Percentiles rank a stretch among this genome's conserved stretches.
These are phyloP conservation scores for Ecliptopera silaceata DNA, from an alignment of 2,888 invertebrate species.

Conservation along the genomic window DNA sequence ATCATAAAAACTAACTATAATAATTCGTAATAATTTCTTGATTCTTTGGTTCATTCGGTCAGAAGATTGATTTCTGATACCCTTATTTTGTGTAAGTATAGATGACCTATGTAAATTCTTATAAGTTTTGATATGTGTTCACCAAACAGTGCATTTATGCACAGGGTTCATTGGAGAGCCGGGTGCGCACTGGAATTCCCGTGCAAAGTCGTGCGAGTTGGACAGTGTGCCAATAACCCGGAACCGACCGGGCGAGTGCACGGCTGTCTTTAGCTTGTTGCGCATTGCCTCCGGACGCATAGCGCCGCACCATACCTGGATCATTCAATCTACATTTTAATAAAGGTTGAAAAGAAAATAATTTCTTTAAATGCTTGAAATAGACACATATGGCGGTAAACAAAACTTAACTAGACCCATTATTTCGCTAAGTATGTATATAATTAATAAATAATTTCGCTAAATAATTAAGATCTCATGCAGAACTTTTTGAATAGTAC, in stretches of 20 bases:
- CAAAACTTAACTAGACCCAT: too few species aligned
- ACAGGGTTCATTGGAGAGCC: constrained; percentile 92
- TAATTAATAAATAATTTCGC: too few species aligned
- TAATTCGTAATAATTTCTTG: not conserved
- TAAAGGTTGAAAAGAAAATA: too few species aligned
- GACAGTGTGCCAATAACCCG: constrained; percentile 91
- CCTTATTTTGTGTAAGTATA: too few species aligned
- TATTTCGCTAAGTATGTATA: too few species aligned
- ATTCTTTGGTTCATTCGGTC: not conserved
- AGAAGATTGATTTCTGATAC: not conserved
- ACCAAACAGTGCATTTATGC: constrained; percentile 91
- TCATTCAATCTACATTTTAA: too few species aligned
- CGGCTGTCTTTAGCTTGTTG: constrained; percentile 91
- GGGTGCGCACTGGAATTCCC: constrained; percentile 86
- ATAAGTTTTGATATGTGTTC: constrained; percentile 13
- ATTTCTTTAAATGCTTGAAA: too few species aligned
- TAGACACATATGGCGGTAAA: too few species aligned
- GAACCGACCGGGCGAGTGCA: constrained; percentile 92
- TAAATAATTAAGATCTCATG: too few species aligned
- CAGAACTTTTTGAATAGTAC: too few species aligned
- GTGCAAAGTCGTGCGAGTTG: constrained; percentile 89
- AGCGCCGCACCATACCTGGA: constrained; percentile 84
- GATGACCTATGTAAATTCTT: too few species aligned
- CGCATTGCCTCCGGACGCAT: constrained; percentile 91
- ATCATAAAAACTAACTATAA: constrained; percentile 43